A percentile compares a stretch with the other conserved stretches of the same genome.
Evolutionary conservation across 2,797 vertebrate genomes (phyloP).

Genomic region (Florisuga fusca): DNA sequence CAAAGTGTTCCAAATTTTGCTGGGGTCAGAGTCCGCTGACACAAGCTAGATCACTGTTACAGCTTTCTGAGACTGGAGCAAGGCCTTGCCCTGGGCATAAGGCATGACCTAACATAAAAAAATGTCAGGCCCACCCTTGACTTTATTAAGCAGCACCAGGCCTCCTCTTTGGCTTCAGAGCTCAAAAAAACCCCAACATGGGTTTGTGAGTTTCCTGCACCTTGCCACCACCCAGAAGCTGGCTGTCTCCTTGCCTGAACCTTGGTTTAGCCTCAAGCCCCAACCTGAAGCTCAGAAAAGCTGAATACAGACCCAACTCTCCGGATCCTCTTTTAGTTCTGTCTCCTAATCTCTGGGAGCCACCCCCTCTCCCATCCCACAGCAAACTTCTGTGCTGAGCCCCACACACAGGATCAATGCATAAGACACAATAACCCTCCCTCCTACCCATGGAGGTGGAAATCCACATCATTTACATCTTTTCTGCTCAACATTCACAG

Average conservation of each 20-base stretch:
- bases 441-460: background rate
- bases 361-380: background rate
- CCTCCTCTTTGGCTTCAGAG: background rate
- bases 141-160: background rate
- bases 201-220: background rate
- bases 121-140: background rate
- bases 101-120: background rate
- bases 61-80: background rate
- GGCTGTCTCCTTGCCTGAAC: background rate
- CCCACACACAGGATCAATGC: fast-evolving
- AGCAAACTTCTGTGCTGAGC: background rate
- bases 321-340: background rate
- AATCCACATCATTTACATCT: background rate
- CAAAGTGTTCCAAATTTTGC: background rate
- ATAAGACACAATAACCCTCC: background rate
- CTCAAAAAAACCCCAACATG: background rate
- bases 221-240: background rate
- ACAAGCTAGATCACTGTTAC: background rate
- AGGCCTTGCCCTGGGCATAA: background rate
- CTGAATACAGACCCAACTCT: background rate
- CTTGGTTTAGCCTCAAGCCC: background rate
- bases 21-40: background rate
- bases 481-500: background rate
- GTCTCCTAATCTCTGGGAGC: background rate
- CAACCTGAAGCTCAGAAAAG: background rate